phyloP scores from a whole-genome alignment of 1,140 invertebrate genomes.

The Pogonus chalceus region DNA sequence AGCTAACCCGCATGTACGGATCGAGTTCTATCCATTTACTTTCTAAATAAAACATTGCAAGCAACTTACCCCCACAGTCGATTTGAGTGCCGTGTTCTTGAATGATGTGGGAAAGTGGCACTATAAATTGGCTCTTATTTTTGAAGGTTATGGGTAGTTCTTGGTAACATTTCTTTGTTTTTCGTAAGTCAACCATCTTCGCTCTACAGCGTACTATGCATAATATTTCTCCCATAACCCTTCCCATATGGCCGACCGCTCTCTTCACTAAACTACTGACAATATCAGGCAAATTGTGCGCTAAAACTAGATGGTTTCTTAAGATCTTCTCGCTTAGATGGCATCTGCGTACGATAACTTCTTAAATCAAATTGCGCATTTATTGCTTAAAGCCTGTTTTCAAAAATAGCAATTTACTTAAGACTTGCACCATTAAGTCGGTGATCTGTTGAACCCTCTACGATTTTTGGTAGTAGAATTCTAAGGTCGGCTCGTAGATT shows the following conservation, averaged over 20 bases:
- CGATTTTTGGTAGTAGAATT: too few relatives aligned
- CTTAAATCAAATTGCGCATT: too few relatives aligned
- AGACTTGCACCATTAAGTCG: not conserved
- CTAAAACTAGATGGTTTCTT: too few relatives aligned
- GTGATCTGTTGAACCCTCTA: too few relatives aligned
- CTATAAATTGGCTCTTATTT: not conserved
- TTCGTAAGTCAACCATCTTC: not conserved
- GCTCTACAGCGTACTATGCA: not conserved
- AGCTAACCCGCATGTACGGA: not conserved
- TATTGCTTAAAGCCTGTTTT: not conserved
- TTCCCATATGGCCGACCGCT: not conserved
- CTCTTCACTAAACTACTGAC: too few relatives aligned
- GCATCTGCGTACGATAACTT: too few relatives aligned
- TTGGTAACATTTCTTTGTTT: not conserved
- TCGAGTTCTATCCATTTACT: not conserved
- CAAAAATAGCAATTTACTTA: not conserved
- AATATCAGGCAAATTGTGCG: too few relatives aligned
- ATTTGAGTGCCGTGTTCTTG: not conserved
- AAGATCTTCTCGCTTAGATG: too few relatives aligned
- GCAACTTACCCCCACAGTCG: not conserved
- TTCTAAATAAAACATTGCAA: not conserved
- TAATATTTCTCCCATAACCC: slow-evolving; percentile 4
- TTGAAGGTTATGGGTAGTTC: not conserved
- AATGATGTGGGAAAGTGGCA: not conserved
- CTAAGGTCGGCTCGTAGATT: too few relatives aligned